Evolutionary conservation across 2,113 vertebrate species (phyloP), one percentile per base, ranked within the genome.

Genomic region (Plestiodon gilberti): DNA sequence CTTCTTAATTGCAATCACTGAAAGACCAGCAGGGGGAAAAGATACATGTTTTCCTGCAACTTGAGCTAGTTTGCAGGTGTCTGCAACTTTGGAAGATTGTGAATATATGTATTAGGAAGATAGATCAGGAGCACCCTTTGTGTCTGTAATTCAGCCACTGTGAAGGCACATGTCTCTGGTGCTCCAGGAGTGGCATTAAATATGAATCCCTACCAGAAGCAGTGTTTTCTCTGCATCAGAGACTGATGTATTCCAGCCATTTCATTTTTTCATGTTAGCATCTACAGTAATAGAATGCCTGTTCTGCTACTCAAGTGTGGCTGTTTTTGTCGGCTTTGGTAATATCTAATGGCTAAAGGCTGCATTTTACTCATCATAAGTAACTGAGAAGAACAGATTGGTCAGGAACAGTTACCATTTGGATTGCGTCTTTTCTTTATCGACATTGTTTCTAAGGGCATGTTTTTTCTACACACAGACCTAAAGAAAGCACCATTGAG

Each of bases 1-100:
- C 74, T 52, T 88, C 52, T 81, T 89, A 95, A 89, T 65, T 94
- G 75, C 81, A 87, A 79, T 84, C 85, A 91, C 71, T 86, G 73
- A 55, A 88, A 91, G 86, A 89, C 8, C 23, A 91, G 40, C 15
- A 88, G 84, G 85, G 78, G 92, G 74, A 93, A 82, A 62, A 91
- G 83, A 90, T 74, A 55, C 59, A 61, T 52, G 48, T 55, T 90
- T 86, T 59, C 89, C 88, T 82, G 61, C 88, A 89, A 85, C 28
- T 69, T 71, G 77, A 88, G 80, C 3, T 85, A 78, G 62, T 83
- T 88, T 67, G 81, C 48, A 87, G 73, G 64, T 89, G 59, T 84
- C 87, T 61, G 35, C 40, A 82, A 88, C 40, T 67, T 83, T 35
- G 85, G 67, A 59, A 78, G 35, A 75, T 78, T 23, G 55, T 33